Base-by-base conservation (phyloP, 53 echinoderm and acorn worm genomes). In the Echinometra lucunter region DNA sequence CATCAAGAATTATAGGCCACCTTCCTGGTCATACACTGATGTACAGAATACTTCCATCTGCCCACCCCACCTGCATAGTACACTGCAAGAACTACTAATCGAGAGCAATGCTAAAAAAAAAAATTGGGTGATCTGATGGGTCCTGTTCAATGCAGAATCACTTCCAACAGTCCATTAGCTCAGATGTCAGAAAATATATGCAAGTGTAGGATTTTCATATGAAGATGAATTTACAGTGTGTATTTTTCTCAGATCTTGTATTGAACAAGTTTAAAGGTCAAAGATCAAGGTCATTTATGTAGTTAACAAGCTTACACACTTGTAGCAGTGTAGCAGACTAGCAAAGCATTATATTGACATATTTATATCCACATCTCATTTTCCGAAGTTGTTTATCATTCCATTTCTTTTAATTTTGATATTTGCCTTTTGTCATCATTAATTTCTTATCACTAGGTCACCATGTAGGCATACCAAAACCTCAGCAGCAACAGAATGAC, bases 391-490 rank as follows among this genome's bases (percentile, higher is more conserved):
- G 45, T 32, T 88, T 55, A 83, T 88, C 30, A 55, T 49, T 55
- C 30, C 88, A 55, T 49, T 88, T 55, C 3, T 32, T 60, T 60
- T 58, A 23, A 90, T 90, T 35, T 53, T 90, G 27, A 90, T 90
- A 40, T 32, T 90, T 63, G 42, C 58, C n/a, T 90, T 60, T 58
- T 60, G 37, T 60, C 90, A 37, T 89, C 89, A 90, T 90, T 91
- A 90, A 85, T 85, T 85, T 85, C 49, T 85, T 85, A 85, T 69
- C 66, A 93, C 27, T 93, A 94, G 94, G 94, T 94, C 94, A 92
- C 92, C 92, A 85, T 94, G 94, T 94, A 83, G 94, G 94, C 45
- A 92, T 92, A 63, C 85, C 94, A n/a, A 94, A 94, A 94, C 94
- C 94, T 63, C 94, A 82, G 23, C 94, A 94, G 94, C 94, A 82